These are phyloP conservation scores for Physeter macrocephalus DNA, from an alignment of 2,113 vertebrate genomes.

Conservation along the genomic window DNA sequence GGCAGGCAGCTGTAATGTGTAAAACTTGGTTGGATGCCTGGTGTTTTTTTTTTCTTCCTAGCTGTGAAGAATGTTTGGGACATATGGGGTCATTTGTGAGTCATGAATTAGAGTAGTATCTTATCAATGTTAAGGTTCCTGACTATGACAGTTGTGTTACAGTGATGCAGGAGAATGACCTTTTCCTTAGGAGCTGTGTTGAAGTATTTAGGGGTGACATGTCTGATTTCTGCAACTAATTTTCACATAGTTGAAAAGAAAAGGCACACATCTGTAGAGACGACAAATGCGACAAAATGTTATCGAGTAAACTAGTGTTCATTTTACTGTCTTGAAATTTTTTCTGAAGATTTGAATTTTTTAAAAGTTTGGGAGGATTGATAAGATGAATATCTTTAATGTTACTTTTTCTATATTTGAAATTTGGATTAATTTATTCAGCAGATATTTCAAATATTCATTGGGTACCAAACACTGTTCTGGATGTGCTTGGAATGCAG, in stretches of 20 bases:
- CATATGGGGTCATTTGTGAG: neutral
- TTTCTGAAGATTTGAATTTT: neutral
- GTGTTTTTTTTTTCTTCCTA: neutral
- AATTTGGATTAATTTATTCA: neutral
- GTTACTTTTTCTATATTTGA: neutral
- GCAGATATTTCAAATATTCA: neutral
- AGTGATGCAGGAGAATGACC: neutral
- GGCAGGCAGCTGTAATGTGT: rapidly evolving
- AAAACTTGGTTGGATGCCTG: rapidly evolving
- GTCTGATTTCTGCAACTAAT: neutral
- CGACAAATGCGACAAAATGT: neutral
- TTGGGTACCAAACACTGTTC: neutral
- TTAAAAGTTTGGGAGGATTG: neutral
- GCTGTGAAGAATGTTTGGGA: neutral
- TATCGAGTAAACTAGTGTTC: neutral
- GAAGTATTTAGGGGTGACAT: neutral
- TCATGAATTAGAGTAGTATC: neutral
- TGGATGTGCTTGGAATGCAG: neutral
- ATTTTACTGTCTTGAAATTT: neutral
- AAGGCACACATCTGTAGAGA: neutral
- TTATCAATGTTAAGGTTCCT: neutral
- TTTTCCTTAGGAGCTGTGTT: neutral
- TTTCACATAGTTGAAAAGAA: neutral
- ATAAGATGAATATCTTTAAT: neutral
- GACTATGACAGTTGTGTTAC: neutral